Conservation (phyloP, 1,140 invertebrate genomes). For the Monomorium pharaonis region DNA sequence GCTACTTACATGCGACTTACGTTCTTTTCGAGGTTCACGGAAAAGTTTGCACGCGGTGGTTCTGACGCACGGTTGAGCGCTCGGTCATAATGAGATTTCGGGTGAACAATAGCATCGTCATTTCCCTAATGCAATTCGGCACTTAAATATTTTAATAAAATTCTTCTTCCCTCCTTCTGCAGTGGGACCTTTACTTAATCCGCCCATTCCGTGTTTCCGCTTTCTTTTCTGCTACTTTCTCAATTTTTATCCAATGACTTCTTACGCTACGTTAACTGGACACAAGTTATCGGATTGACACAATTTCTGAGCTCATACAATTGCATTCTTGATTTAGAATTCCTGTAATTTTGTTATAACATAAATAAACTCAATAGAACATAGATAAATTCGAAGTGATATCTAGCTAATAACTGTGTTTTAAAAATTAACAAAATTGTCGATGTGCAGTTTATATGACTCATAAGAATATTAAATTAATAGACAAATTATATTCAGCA, state of each 20-base stretch:
- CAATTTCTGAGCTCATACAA: not conserved
- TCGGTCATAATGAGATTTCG: slow-evolving; percentile 78
- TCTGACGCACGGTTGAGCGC: slow-evolving; percentile 56
- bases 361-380: too few species aligned
- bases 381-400: too few species aligned
- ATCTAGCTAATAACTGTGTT: too few species aligned
- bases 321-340: not conserved
- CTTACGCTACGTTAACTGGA: slow-evolving; percentile 63
- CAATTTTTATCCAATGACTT: slow-evolving; percentile 27
- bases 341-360: not conserved
- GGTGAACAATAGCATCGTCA: slow-evolving; percentile 78
- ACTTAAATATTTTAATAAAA: slow-evolving; percentile 83
- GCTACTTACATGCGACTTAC: not conserved
- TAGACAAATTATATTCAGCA: too few species aligned
- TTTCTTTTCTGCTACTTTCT: not conserved
- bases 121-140: slow-evolving; percentile 81
- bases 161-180: slow-evolving; percentile 65
- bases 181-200: slow-evolving; percentile 66
- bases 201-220: slow-evolving; percentile 51
- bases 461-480: too few species aligned
- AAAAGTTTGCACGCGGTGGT: slow-evolving; percentile 67
- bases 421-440: too few species aligned
- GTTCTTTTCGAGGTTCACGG: slow-evolving; percentile 63
- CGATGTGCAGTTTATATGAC: too few species aligned
- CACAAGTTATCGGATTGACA: slow-evolving; percentile 61